Base-by-base conservation (phyloP, 2,797 vertebrate species). In the Microcaecilia unicolor region DNA sequence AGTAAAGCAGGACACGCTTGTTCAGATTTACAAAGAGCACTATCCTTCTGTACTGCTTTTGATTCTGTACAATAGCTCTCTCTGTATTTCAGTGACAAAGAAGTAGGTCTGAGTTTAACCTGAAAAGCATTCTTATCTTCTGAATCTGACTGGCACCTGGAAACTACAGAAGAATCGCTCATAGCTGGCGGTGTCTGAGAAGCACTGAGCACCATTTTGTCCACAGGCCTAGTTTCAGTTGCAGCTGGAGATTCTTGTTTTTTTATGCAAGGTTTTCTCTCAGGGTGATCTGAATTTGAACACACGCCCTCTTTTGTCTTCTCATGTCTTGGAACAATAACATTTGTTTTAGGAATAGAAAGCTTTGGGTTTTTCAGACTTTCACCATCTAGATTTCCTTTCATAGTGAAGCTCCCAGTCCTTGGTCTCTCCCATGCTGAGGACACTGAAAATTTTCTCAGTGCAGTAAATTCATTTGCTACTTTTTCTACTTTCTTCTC, bases 31-130 rank as follows among this genome's bases (percentile, higher is more conserved):
- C 76, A 40, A 39, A 88, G 88, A 2, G 77, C 70, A 27, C 81
- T 81, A 41, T 73, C 59, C 28, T 68, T 69, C 61, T 86, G 85
- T 22, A 51, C 4, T 6, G 33, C 70, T 24, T 57, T 80, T 13
- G 59, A 47, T 22, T 81, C 80, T 8, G 57, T 34, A 7, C 55
- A 49, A 4, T 56, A 29, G 10, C 50, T 51, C 1, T 84, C 84
- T 22, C 59, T 74, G 4, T 72, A 65, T 64, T 64, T 88, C 23
- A 82, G 38, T 2, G 87, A 89, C 28, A 83, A 72, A 3, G 90
- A 89, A 2, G 87, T 93, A 44, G 88, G 82, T 35, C 92, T 87
- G 16, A 97, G 85, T 61, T 89, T 95, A 28, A 93, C 58, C 9
- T 87, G 88, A 56, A 97, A 97, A 12, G 82, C 58, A 15, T 38